phyloP scores from a whole-genome alignment of 1,140 invertebrate genomes.

The Drosophila jambulina region DNA sequence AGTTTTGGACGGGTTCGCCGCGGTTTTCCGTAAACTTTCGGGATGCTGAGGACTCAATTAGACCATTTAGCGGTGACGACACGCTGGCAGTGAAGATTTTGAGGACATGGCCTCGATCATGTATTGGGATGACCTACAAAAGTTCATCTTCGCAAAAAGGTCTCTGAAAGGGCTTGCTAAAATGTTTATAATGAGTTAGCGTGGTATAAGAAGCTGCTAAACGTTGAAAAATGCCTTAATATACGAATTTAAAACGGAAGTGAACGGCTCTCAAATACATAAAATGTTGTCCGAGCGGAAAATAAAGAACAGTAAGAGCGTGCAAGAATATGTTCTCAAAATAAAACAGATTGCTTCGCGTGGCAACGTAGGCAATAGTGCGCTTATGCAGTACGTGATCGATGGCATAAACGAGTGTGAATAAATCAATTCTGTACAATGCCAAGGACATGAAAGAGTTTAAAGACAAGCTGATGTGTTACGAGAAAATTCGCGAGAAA shows the following conservation, averaged over 20 bases:
- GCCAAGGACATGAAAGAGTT: neutral
- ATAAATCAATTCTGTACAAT: neutral
- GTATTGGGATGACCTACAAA: slow-evolving; percentile 24
- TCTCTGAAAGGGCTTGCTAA: neutral
- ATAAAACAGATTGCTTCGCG: neutral
- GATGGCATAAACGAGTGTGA: neutral
- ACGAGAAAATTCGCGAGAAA: neutral
- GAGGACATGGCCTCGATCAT: too few species aligned
- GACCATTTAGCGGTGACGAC: too few species aligned
- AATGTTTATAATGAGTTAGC: neutral
- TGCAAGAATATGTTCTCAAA: too few species aligned
- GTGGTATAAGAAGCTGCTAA: neutral
- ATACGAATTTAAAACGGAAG: neutral
- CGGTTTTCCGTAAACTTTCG: too few species aligned
- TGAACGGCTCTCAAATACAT: neutral
- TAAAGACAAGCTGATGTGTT: neutral
- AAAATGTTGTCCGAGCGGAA: too few species aligned
- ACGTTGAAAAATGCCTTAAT: neutral
- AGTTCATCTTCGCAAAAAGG: neutral
- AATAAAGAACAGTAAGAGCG: too few species aligned
- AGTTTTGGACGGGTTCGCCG: too few species aligned
- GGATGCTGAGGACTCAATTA: too few species aligned
- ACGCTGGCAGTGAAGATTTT: too few species aligned
- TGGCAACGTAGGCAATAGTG: neutral
- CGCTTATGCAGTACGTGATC: neutral